A percentile compares a stretch with the other conserved stretches of the same genome.
Evolutionary conservation across 2,113 vertebrate genomes (phyloP).

Genomic region (Arenaria interpres): DNA sequence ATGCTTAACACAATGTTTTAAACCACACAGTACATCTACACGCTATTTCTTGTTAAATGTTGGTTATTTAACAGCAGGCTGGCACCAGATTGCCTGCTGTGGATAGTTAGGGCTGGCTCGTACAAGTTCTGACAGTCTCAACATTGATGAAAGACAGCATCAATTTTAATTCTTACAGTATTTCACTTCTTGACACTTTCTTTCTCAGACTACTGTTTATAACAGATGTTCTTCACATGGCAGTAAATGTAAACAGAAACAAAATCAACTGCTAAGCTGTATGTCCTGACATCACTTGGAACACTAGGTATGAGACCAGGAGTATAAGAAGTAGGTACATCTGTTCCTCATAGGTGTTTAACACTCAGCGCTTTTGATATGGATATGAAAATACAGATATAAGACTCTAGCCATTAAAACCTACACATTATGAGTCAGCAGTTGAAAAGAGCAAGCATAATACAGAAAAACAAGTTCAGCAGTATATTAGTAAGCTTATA

Average conservation of each 20-base stretch:
- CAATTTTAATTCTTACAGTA: constrained; percentile 50
- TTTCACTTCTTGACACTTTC: constrained; percentile 48
- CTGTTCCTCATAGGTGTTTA: not conserved
- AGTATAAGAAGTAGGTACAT: not conserved
- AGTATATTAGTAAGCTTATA: not conserved
- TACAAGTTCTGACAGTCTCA: constrained; percentile 68
- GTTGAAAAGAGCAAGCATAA: not conserved
- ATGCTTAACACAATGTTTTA: constrained; percentile 71
- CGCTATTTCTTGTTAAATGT: constrained; percentile 71
- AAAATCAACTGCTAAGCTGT: not conserved
- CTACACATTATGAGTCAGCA: not conserved
- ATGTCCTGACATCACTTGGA: not conserved
- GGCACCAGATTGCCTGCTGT: constrained; percentile 70
- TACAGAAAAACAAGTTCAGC: not conserved
- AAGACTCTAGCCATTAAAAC: not conserved
- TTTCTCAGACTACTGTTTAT: not conserved
- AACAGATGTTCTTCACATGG: not conserved
- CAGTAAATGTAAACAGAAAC: not conserved
- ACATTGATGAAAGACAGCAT: constrained; percentile 58
- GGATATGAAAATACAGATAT: not conserved
- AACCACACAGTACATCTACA: constrained; percentile 58
- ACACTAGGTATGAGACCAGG: not conserved
- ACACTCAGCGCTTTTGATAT: not conserved
- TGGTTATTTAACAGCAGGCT: constrained; percentile 77
- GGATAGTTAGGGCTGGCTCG: constrained; percentile 57